Percentiles rank a stretch among this genome's conserved stretches.
These are phyloP conservation scores for Rhinella marina DNA, from an alignment of 2,797 vertebrate genomes.

Conservation along the genomic window DNA sequence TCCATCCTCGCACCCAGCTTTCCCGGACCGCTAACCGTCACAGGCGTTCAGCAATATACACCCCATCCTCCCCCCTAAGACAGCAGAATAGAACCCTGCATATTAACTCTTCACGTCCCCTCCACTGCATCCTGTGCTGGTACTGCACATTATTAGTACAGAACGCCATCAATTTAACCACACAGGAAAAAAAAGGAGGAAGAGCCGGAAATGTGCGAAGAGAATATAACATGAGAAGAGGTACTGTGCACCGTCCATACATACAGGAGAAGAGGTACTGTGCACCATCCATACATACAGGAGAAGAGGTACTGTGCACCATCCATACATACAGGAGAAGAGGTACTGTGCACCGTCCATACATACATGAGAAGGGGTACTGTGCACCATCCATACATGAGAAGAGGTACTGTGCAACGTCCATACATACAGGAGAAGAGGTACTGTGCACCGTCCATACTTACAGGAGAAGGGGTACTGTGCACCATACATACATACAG, in stretches of 20 bases:
- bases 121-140: not conserved
- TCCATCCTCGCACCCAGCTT: not conserved
- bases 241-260: no score
- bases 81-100: not conserved
- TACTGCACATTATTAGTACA: not conserved
- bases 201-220: not conserved
- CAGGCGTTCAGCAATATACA: no score
- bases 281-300: not conserved
- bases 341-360: not conserved
- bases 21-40: no score
- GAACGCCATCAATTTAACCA: not conserved
- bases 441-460: no score
- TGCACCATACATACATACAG: no score
- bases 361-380: not conserved
- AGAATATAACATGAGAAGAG: not conserved
- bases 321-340: not conserved
- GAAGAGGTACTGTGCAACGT: no score
- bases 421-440: no score
- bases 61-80: no score
- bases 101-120: not conserved
- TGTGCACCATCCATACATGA: not conserved
- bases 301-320: no score
- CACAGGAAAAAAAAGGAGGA: not conserved
- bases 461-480: no score
- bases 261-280: not conserved